Base-by-base conservation (phyloP, 2,888 invertebrate genomes). In the Drosophila gaucha region DNA sequence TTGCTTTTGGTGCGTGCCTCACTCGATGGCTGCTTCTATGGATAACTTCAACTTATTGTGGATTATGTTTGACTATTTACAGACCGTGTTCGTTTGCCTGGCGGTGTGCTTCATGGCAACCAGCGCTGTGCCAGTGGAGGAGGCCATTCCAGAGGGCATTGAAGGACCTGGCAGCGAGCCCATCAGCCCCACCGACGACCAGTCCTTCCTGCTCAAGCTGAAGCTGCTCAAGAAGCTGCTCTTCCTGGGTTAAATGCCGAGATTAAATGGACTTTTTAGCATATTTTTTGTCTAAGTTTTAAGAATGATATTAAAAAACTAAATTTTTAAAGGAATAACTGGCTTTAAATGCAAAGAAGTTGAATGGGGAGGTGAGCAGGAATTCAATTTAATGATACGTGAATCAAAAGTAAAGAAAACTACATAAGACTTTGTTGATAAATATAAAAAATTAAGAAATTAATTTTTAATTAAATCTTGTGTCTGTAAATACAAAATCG, bases 61-160 rank as follows among this genome's bases (percentile, higher is more conserved):
- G 69, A 70, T 31, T 62, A 65, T 57, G 0, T 46, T 31, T 22
- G 2, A 6, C 22, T 50, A 24, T 44, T 78, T 86, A 10, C 67
- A 90, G 90, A 76, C 78, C 62, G 50, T 90, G 12, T 63, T 90
- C 55, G 70, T 89, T 47, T 90, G 89, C 75, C 55, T 86, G 35
- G 89, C 80, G 26, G 62, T 89, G 43, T 78, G 86, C 68, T 74
- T 90, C 52, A 70, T 75, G 63, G 44, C 35, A 4, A 80, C 80
- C 71, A 89, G 67, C 47, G 90, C 90, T 49, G 86, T 74, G 44
- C 90, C 90, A n/a, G 47, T 87, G 6, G 90, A 90, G 64, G 90
- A 90, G 64, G 63, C 90, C 24, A 88, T 90, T 20, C 90, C 90
- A 8, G 84, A 82, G 22, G 90, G 90, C 10, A 63, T 90, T 46